These are phyloP conservation scores for Trichomalopsis sarcophagae DNA, from an alignment of 1,140 invertebrate genomes.

Conservation along the genomic window DNA sequence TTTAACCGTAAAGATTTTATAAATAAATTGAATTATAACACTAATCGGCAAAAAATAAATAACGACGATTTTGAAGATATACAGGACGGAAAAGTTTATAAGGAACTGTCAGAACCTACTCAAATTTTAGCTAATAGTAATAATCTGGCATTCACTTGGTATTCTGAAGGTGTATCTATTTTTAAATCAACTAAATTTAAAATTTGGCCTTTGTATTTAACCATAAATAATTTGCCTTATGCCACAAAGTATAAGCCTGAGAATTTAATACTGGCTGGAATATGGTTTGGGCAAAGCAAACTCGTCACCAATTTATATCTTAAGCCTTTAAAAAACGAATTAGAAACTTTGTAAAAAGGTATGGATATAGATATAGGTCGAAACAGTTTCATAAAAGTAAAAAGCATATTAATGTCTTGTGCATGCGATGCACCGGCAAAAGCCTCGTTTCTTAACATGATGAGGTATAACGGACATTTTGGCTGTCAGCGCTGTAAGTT, in stretches of 20 bases:
- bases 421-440: conserved; percentile 48
- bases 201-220: conserved; percentile 50
- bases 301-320: conserved; percentile 48
- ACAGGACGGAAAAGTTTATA: not conserved
- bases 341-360: not conserved
- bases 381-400: not conserved
- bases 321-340: not conserved
- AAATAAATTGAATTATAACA: not conserved
- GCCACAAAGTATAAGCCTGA: conserved; percentile 44
- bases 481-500: conserved; percentile 32
- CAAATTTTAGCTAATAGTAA: not conserved
- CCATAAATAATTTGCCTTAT: conserved; percentile 47
- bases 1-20: not conserved
- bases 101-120: conserved; percentile 6
- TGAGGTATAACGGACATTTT: conserved; percentile 39
- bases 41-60: conserved; percentile 2
- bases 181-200: conserved; percentile 45
- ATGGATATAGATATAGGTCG: not conserved
- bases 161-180: conserved; percentile 20
- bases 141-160: conserved; percentile 25
- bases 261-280: conserved; percentile 47
- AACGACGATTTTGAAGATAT: conserved; percentile 9
- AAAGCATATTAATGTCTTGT: conserved; percentile 49
- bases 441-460: conserved; percentile 51
- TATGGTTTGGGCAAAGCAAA: conserved; percentile 52